Evolutionary conservation across 2,888 invertebrate genomes (phyloP).

Genomic region (Antheraea assamensis): DNA sequence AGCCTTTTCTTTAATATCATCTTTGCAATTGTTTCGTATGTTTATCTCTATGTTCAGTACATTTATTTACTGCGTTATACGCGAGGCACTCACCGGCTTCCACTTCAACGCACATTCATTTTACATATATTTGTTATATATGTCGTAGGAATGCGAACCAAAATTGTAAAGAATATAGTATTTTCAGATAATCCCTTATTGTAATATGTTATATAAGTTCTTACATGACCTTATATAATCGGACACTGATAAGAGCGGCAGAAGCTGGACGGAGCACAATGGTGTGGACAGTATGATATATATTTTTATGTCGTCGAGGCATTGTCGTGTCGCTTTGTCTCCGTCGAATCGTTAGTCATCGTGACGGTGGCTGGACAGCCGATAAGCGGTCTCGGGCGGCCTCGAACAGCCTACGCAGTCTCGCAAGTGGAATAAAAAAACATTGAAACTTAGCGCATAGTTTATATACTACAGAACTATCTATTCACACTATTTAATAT

Average conservation of each 20-base stretch:
- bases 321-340: conserved; percentile 43
- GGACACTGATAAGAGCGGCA: conserved; percentile 1
- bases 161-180: background rate
- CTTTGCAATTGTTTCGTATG: no score
- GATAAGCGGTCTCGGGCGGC: conserved; percentile 45
- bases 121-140: background rate
- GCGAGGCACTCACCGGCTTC: background rate
- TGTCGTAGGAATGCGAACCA: background rate
- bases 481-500: background rate
- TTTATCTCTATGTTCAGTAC: no score
- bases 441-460: background rate
- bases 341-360: conserved; percentile 56
- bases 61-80: no score
- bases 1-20: no score
- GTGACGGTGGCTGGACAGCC: conserved; percentile 48
- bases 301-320: conserved; percentile 25
- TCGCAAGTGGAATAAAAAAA: background rate
- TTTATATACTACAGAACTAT: background rate
- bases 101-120: background rate
- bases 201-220: background rate
- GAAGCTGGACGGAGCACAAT: conserved; percentile 2
- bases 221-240: conserved; percentile 14
- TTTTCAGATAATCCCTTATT: background rate
- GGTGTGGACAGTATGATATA: conserved; percentile 13
- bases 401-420: background rate